phyloP scores from a whole-genome alignment of 2,888 invertebrate species.

The Agrotis clavis region DNA sequence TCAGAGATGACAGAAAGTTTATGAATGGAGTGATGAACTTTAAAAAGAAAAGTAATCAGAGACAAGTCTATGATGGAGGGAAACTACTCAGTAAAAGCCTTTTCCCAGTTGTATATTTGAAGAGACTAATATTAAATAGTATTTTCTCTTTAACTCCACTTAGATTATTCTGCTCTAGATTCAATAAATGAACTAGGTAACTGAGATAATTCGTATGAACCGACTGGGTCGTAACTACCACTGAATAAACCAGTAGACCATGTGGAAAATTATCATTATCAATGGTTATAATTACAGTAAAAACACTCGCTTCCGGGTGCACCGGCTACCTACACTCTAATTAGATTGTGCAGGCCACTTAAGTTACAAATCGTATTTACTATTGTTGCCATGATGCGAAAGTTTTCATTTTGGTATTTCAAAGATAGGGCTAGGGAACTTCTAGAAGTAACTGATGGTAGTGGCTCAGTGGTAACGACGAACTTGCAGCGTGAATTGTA shows the following conservation, averaged over 20 bases:
- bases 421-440: too few species aligned
- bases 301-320: slow-evolving; percentile 6
- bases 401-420: slow-evolving; percentile 9
- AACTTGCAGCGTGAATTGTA: too few species aligned
- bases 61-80: too few species aligned
- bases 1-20: too few species aligned
- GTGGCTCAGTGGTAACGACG: too few species aligned
- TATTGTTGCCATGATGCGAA: slow-evolving; percentile 7
- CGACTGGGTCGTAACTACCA: background rate
- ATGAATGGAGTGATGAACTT: too few species aligned
- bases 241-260: background rate
- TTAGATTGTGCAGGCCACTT: slow-evolving; percentile 17
- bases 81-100: too few species aligned
- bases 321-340: background rate
- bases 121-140: background rate
- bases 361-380: background rate
- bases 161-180: background rate
- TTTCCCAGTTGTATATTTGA: too few species aligned
- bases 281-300: slow-evolving; percentile 21
- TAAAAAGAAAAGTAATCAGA: too few species aligned
- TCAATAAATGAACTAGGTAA: background rate
- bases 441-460: too few species aligned
- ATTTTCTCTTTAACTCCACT: background rate
- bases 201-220: slow-evolving; percentile 9
- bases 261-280: slow-evolving; percentile 22